Base-by-base conservation (phyloP, 2,113 vertebrate species). In the Monopterus albus region DNA sequence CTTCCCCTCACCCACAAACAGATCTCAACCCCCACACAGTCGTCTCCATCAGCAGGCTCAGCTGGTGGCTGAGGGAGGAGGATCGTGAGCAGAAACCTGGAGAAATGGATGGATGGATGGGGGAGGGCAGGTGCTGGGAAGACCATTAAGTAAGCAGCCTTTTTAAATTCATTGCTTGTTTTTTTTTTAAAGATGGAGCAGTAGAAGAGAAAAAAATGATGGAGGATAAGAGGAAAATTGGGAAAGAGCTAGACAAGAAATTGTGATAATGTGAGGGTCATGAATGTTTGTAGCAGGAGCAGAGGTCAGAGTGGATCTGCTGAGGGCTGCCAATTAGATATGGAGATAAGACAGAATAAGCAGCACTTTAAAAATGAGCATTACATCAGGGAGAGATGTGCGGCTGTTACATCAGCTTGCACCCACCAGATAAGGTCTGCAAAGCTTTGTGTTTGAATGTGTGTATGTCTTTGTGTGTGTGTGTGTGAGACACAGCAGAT, bases 321-420 rank as follows among this genome's bases (percentile, higher is more conserved):
- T 53, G 20, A 47, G 53, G 69, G 76, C 77, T 57, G 72, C 86
- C 92, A 91, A 81, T 94, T 94, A 93, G 92, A 88, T 91, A 95
- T 96, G 94, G 92, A 94, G 94, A 96, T 95, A 88, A 91, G 91
- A 87, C 82, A 78, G 80, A 86, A 85, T 85, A 74, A 85, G 87
- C 86, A 82, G 85, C 86, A 63, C 78, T 86, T 89, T 87, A 88
- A 89, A 89, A 70, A 85, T 63, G 78, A 79, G 80, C 78, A 68
- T 83, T 83, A 78, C 81, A 83, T 87, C 59, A 52, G 81, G 88
- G 76, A 71, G 69, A 78, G 87, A 86, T 51, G 62, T 65, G 75
- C 40, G 77, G 84, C 78, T 84, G 81, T 80, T 78, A 58, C 49
- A 60, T 81, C 53, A 72, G 71, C 81, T 78, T 84, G 76, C 53